phyloP scores from a whole-genome alignment of 1,140 invertebrate species.

The Triops cancriformis region DNA sequence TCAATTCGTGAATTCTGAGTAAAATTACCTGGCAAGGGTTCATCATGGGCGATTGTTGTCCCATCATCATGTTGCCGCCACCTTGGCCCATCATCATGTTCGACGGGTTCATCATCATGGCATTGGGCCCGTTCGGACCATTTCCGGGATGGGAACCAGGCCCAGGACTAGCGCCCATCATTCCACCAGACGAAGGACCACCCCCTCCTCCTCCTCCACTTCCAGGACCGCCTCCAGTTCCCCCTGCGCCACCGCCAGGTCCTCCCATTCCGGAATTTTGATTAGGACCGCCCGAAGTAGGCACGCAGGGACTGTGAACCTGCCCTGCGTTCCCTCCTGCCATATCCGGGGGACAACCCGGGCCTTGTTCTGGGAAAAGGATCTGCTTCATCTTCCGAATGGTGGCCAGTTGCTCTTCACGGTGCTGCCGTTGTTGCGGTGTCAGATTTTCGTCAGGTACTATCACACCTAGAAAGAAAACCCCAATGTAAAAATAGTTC shows the following conservation, averaged over 20 bases:
- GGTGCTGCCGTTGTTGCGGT: conserved; percentile 84
- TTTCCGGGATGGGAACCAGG: conserved; percentile 15
- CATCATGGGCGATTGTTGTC: conserved; percentile 6
- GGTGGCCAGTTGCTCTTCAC: conserved; percentile 83
- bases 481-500: neutral
- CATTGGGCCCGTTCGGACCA: neutral
- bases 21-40: neutral
- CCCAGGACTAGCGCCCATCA: conserved; percentile 27
- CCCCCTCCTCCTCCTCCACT: conserved; percentile 31
- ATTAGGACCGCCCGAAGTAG: conserved; percentile 30
- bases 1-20: neutral
- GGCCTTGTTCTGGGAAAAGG: conserved; percentile 70
- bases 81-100: conserved; percentile 34
- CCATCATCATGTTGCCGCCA: neutral
- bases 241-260: conserved; percentile 30
- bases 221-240: conserved; percentile 21
- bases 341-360: conserved; percentile 30
- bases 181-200: conserved; percentile 34
- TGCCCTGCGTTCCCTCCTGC: conserved; percentile 32
- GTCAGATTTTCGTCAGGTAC: conserved; percentile 94
- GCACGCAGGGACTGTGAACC: conserved; percentile 36
- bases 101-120: conserved; percentile 31
- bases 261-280: conserved; percentile 30
- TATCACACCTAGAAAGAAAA: conserved; percentile 52
- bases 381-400: conserved; percentile 87